Evolutionary conservation across 2,797 vertebrate species (phyloP).

Genomic region (Epinephelus malabaricus): DNA sequence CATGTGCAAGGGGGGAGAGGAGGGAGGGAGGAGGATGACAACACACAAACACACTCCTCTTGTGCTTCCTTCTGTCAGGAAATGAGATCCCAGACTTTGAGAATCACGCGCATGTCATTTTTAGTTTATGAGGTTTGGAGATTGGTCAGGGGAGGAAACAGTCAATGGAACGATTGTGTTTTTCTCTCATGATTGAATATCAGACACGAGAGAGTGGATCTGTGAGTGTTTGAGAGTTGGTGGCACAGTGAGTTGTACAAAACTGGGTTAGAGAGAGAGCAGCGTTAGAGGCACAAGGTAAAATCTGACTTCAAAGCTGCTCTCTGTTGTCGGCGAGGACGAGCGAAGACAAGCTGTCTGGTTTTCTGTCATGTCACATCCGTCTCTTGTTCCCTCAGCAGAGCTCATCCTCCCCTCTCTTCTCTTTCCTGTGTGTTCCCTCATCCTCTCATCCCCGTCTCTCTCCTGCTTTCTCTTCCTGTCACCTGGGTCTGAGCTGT

Average conservation of each 20-base stretch:
- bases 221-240: slow-evolving; percentile 26
- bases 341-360: slow-evolving; percentile 53
- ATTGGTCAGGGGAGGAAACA: slow-evolving; percentile 32
- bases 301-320: slow-evolving; percentile 63
- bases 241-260: slow-evolving; percentile 13
- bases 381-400: slow-evolving; percentile 33
- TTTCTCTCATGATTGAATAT: slow-evolving; percentile 20
- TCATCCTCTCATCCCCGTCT: slow-evolving; percentile 28
- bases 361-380: slow-evolving; percentile 65
- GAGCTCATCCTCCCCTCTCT: slow-evolving; percentile 20
- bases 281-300: slow-evolving; percentile 46
- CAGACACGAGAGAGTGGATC: slow-evolving; percentile 28
- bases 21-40: slow-evolving; percentile 43
- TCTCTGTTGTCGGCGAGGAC: slow-evolving; percentile 14
- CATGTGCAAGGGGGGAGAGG: slow-evolving; percentile 32
- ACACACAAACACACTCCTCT: slow-evolving; percentile 52
- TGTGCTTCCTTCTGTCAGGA: slow-evolving; percentile 60
- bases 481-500: slow-evolving; percentile 57
- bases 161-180: slow-evolving; percentile 46
- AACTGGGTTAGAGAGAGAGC: slow-evolving; percentile 67
- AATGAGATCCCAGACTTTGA: slow-evolving; percentile 37
- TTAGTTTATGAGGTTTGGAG: slow-evolving; percentile 27
- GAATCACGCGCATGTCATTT: slow-evolving; percentile 60
- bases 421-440: slow-evolving; percentile 27
- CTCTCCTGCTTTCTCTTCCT: slow-evolving; percentile 53